Percentiles rank a stretch among this genome's conserved stretches.
Conservation (phyloP, 2,113 vertebrate species). For the Chaetorhynchus papuensis region DNA sequence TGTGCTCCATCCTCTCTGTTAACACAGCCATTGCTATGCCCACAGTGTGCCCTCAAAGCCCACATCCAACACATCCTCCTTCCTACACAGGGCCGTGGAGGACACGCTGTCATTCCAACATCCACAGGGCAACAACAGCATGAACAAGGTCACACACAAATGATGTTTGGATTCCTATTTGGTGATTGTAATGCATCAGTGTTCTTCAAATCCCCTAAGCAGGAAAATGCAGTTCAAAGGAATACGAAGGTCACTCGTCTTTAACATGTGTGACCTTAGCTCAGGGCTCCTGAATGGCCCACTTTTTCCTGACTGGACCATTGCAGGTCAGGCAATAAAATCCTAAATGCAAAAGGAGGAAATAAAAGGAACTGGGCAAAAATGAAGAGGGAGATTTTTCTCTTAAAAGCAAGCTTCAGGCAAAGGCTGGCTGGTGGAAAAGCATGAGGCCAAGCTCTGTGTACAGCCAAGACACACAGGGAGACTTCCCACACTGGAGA, state of each 20-base stretch:
- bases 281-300: neutral
- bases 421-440: neutral
- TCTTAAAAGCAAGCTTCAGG: neutral
- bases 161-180: neutral
- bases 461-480: rapidly evolving
- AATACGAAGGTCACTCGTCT: neutral
- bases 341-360: neutral
- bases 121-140: neutral
- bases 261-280: neutral
- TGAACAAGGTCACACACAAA: neutral
- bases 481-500: neutral
- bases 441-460: neutral
- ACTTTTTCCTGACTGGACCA: neutral
- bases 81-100: neutral
- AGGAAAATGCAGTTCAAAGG: neutral
- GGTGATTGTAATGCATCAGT: neutral
- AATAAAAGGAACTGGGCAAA: neutral
- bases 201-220: neutral
- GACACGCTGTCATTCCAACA: rapidly evolving
- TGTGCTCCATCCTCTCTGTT: neutral
- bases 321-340: neutral
- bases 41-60: neutral
- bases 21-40: neutral
- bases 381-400: neutral
- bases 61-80: neutral